phyloP scores from a whole-genome alignment of 1,140 invertebrate genomes.

The Apis laboriosa region DNA sequence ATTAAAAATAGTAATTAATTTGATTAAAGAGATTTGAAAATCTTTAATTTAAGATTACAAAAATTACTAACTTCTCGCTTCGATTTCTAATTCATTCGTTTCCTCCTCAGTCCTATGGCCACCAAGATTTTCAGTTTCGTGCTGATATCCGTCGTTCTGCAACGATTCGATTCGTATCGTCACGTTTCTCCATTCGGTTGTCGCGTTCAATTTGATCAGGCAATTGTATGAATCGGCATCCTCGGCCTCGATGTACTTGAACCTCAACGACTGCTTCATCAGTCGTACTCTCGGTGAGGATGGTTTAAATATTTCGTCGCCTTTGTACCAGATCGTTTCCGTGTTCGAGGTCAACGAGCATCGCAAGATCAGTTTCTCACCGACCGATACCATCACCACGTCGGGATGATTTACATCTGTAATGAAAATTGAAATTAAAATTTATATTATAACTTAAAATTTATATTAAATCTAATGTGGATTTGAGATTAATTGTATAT shows the following conservation, averaged over 20 bases:
- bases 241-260: constrained; percentile 64
- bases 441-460: no score
- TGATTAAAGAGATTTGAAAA: no score
- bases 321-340: constrained; percentile 73
- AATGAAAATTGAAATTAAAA: constrained; percentile 4
- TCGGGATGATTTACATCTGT: constrained; percentile 55
- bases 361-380: constrained; percentile 72
- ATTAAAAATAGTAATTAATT: no score
- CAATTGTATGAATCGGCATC: constrained; percentile 74
- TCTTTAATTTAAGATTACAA: no score
- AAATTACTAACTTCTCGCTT: constrained; percentile 66
- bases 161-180: constrained; percentile 67
- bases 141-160: constrained; percentile 70
- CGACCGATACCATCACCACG: constrained; percentile 61
- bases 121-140: constrained; percentile 63
- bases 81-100: constrained; percentile 75
- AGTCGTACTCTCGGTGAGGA: constrained; percentile 59
- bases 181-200: constrained; percentile 72
- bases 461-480: no score
- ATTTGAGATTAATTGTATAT: no score
- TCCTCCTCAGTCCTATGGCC: constrained; percentile 72
- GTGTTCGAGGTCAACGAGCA: constrained; percentile 63
- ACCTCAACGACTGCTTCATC: constrained; percentile 69
- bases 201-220: constrained; percentile 50
- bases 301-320: constrained; percentile 60